Conservation (phyloP, 2,113 vertebrate species). For the Theristicus caerulescens region DNA sequence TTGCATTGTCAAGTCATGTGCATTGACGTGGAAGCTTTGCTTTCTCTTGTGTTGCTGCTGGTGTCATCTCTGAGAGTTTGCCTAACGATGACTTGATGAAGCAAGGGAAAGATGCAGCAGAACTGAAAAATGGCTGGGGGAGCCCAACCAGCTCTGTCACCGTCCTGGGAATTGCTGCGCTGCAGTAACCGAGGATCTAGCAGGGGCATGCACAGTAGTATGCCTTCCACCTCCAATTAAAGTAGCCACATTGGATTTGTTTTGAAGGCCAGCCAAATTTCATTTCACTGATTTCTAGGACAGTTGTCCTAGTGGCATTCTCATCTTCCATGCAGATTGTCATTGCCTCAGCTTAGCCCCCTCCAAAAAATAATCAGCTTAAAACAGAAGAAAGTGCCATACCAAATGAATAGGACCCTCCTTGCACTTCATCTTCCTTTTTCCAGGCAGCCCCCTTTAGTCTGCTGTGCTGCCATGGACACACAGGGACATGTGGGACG, state of each 20-base stretch:
- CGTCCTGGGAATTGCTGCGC: not conserved
- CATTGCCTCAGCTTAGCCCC: not conserved
- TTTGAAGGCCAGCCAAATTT: not conserved
- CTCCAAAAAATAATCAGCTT: not conserved
- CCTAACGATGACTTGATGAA: not conserved
- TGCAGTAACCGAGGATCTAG: not conserved
- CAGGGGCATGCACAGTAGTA: not conserved
- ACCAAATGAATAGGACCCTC: not conserved
- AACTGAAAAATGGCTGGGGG: not conserved
- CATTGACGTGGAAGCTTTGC: constrained; percentile 16
- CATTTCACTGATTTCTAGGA: not conserved
- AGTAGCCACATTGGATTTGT: not conserved
- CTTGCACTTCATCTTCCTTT: not conserved
- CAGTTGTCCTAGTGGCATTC: not conserved
- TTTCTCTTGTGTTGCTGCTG: constrained; percentile 9
- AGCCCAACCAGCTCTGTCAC: not conserved
- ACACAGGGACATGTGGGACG: not conserved
- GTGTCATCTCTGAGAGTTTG: not conserved
- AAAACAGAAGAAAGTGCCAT: not conserved
- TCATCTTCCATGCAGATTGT: not conserved
- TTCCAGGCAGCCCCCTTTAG: not conserved
- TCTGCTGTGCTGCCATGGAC: not conserved
- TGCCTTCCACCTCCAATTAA: not conserved
- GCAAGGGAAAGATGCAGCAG: not conserved
- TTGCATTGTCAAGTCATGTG: constrained; percentile 57